Conservation (phyloP, 2,113 vertebrate genomes). For the Leptobrachium leishanense region DNA sequence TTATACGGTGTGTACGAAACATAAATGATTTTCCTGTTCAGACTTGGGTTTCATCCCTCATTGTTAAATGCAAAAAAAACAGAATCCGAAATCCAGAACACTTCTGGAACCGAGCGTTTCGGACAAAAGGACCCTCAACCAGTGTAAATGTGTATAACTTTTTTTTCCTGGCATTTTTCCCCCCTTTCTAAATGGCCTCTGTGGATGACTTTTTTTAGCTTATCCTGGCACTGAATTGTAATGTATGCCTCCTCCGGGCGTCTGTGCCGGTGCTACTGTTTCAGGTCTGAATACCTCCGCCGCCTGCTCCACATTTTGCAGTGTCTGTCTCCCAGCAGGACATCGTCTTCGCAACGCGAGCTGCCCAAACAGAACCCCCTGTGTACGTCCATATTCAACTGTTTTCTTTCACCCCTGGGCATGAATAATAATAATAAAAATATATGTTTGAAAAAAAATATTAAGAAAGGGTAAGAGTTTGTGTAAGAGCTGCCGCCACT, state of each 20-base stretch:
- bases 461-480: constrained; percentile 22
- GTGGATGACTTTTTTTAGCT: constrained; percentile 3
- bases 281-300: neutral
- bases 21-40: too few relatives aligned
- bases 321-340: constrained; percentile 49
- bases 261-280: neutral
- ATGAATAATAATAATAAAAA: constrained; percentile 59
- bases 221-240: constrained; percentile 27
- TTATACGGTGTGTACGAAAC: too few relatives aligned
- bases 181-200: neutral
- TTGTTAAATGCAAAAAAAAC: too few relatives aligned
- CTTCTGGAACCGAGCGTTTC: too few relatives aligned
- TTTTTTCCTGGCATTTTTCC: too few relatives aligned
- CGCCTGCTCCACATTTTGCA: constrained; percentile 23
- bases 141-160: too few relatives aligned
- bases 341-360: constrained; percentile 34
- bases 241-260: constrained; percentile 28
- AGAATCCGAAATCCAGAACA: too few relatives aligned
- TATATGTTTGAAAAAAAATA: constrained; percentile 26
- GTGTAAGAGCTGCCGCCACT: constrained; percentile 65
- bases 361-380: constrained; percentile 58
- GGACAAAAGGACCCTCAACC: too few relatives aligned
- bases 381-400: constrained; percentile 60
- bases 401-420: constrained; percentile 64
- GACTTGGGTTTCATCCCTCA: too few relatives aligned